phyloP scores from a whole-genome alignment of 64 coral and sea anemone species.

The Astreopora myriophthalma region DNA sequence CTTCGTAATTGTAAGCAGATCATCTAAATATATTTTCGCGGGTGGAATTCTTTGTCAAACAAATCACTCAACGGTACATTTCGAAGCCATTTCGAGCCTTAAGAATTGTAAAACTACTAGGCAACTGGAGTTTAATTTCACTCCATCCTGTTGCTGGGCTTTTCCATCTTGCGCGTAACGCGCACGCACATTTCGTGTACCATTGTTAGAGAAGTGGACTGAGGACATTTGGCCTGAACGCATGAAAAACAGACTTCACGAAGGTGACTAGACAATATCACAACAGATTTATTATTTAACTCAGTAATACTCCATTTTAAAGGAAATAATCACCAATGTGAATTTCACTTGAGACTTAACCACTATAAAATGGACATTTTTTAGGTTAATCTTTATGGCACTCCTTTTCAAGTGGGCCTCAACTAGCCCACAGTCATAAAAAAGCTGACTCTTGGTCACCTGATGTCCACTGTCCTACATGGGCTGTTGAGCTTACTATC shows the following conservation, averaged over 20 bases:
- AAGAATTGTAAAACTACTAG: neutral
- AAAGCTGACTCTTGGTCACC: too few species aligned
- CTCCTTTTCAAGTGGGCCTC: neutral
- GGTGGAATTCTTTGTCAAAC: neutral
- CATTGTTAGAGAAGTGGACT: neutral
- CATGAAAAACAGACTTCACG: neutral
- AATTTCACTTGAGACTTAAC: too few species aligned
- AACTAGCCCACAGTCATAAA: too few species aligned
- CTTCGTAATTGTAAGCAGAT: constrained; percentile 21
- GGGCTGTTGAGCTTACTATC: too few species aligned
- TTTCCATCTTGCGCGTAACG: too few species aligned
- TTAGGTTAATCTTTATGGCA: too few species aligned
- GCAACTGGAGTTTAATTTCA: neutral
- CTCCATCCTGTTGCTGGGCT: too few species aligned
- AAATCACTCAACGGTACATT: neutral
- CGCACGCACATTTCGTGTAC: neutral
- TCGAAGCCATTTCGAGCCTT: neutral
- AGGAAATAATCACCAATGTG: neutral
- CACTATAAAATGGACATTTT: too few species aligned
- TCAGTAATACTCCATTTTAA: neutral
- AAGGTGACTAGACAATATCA: neutral
- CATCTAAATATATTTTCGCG: constrained; percentile 6
- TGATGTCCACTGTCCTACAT: too few species aligned
- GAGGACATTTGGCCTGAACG: neutral
- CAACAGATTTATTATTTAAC: neutral